A percentile compares a stretch with the other conserved stretches of the same genome.
Evolutionary conservation across 2,888 invertebrate species (phyloP).

Genomic region (Eristalis intricaria): DNA sequence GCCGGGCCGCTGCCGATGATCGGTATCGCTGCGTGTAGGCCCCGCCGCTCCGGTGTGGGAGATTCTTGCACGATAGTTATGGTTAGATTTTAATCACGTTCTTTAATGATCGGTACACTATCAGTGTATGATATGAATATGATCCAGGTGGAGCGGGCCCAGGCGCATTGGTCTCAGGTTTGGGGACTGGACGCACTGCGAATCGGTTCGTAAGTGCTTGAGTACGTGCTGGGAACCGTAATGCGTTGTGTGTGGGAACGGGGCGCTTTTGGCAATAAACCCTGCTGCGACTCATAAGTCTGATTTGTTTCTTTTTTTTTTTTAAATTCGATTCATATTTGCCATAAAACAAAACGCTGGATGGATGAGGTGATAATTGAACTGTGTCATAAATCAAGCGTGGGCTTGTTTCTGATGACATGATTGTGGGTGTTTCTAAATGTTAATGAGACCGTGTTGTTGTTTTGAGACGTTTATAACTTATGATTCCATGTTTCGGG

Average conservation of each 20-base stretch:
- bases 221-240: slow-evolving; percentile 62
- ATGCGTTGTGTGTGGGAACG: slow-evolving; percentile 60
- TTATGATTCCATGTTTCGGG: not conserved
- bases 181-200: not conserved
- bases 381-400: slow-evolving; percentile 56
- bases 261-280: slow-evolving; percentile 26
- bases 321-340: slow-evolving; percentile 60
- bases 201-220: slow-evolving; percentile 1
- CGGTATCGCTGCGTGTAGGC: not conserved
- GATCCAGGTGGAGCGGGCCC: slow-evolving; percentile 49
- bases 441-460: slow-evolving; percentile 7
- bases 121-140: slow-evolving; percentile 69
- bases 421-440: slow-evolving; percentile 22
- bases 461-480: not conserved
- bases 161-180: slow-evolving; percentile 29
- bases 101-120: slow-evolving; percentile 63
- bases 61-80: slow-evolving; percentile 66
- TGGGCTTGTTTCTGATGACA: slow-evolving; percentile 52
- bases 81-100: slow-evolving; percentile 72
- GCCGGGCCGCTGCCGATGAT: not conserved
- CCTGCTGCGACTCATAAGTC: slow-evolving; percentile 22
- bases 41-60: no score
- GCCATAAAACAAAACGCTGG: slow-evolving; percentile 50
- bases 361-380: slow-evolving; percentile 45
- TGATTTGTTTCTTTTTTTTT: slow-evolving; percentile 20